Conservation (phyloP, 2,888 invertebrate species). For the Heteropelma amictum region DNA sequence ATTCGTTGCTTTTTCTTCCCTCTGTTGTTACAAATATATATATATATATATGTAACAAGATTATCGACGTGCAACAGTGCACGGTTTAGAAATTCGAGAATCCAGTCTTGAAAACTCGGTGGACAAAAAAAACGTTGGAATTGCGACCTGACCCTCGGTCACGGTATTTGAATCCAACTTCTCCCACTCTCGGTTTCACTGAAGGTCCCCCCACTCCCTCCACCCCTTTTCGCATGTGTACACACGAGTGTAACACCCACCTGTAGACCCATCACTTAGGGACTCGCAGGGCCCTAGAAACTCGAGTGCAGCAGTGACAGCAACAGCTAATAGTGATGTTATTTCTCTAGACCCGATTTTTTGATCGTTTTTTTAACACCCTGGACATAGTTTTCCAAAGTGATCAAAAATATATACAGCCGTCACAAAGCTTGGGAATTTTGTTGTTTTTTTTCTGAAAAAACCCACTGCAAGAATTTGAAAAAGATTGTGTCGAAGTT, state of each 20-base stretch:
- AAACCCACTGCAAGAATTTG: too few relatives aligned
- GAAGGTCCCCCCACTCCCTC: slow-evolving; percentile 45
- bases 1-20: too few relatives aligned
- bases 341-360: slow-evolving; percentile 10
- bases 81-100: not conserved
- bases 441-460: too few relatives aligned
- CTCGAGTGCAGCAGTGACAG: slow-evolving; percentile 34
- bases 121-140: slow-evolving; percentile 53
- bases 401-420: too few relatives aligned
- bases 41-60: not conserved
- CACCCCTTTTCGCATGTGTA: slow-evolving; percentile 46
- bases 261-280: slow-evolving; percentile 39
- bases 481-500: too few relatives aligned
- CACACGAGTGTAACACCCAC: slow-evolving; percentile 55
- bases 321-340: slow-evolving; percentile 33
- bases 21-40: too few relatives aligned
- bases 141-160: slow-evolving; percentile 64
- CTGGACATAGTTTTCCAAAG: too few relatives aligned
- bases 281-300: slow-evolving; percentile 26
- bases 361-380: not conserved
- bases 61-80: not conserved
- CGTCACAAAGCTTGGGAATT: too few relatives aligned
- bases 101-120: not conserved
- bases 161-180: slow-evolving; percentile 61
- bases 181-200: slow-evolving; percentile 39